phyloP scores from a whole-genome alignment of 2,888 invertebrate species.

The Drosophila emarginata region DNA sequence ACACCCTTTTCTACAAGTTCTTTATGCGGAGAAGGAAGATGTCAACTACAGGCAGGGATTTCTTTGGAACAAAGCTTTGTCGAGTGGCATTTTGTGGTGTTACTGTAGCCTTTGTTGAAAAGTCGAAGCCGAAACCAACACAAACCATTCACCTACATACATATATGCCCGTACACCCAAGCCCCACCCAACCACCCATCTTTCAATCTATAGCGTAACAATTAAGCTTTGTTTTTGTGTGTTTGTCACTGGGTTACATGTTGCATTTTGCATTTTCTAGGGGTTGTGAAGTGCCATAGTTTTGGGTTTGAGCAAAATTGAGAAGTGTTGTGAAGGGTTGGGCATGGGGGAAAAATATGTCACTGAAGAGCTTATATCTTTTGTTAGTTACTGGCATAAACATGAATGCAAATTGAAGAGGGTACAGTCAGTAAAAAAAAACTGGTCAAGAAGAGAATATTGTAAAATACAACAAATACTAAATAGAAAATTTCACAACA shows the following conservation, averaged over 20 bases:
- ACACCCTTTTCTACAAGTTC: not conserved
- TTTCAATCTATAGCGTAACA: slow-evolving; percentile 13
- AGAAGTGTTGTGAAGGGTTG: not conserved
- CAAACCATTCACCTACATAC: not conserved
- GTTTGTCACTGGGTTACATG: slow-evolving; percentile 2
- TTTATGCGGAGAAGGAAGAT: slow-evolving; percentile 38
- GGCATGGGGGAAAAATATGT: not conserved
- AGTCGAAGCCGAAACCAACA: slow-evolving; percentile 1
- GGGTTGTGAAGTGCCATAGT: not conserved
- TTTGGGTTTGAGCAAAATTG: not conserved
- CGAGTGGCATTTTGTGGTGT: slow-evolving; percentile 35
- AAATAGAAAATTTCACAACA: not conserved
- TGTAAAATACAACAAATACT: not conserved
- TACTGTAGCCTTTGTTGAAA: slow-evolving; percentile 1
- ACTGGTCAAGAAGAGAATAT: slow-evolving; percentile 12
- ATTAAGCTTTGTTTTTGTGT: slow-evolving; percentile 12
- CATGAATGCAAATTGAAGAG: slow-evolving; percentile 7
- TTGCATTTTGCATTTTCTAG: slow-evolving; percentile 17
- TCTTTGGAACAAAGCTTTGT: slow-evolving; percentile 35
- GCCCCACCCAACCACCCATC: not conserved
- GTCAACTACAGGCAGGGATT: slow-evolving; percentile 54
- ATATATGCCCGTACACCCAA: not conserved
- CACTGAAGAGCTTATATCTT: slow-evolving; percentile 8
- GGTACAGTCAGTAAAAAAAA: not conserved
- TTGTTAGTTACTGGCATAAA: slow-evolving; percentile 17